phyloP scores from a whole-genome alignment of 1,140 invertebrate genomes.

The Ruditapes philippinarum region DNA sequence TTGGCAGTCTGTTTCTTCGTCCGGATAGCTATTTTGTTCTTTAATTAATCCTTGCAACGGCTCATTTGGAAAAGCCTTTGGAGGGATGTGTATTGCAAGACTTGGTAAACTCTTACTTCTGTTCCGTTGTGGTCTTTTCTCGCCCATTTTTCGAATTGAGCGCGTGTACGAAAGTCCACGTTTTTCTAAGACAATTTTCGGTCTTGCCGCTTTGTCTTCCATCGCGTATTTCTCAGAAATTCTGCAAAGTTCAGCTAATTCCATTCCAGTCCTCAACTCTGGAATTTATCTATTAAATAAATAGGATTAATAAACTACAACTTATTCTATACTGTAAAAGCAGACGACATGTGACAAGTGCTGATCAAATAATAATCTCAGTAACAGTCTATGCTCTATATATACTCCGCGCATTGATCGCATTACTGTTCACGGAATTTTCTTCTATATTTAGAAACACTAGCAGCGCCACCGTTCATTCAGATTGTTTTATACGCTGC shows the following conservation, averaged over 20 bases:
- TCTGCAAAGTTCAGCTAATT: conserved; percentile 55
- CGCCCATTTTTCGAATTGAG: conserved; percentile 54
- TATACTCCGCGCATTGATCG: conserved; percentile 7
- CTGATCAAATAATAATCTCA: conserved; percentile 22
- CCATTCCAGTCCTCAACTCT: conserved; percentile 40
- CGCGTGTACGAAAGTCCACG: conserved; percentile 51
- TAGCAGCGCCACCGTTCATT: neutral
- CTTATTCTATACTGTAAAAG: neutral
- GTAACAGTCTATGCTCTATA: neutral
- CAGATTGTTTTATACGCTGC: neutral
- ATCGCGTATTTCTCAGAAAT: conserved; percentile 66
- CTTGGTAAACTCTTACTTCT: conserved; percentile 62
- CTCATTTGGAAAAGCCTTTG: neutral
- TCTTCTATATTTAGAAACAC: neutral
- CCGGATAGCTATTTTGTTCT: conserved; percentile 4
- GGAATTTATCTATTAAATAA: neutral
- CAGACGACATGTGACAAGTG: neutral
- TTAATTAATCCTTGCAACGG: neutral
- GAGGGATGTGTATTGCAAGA: conserved; percentile 32
- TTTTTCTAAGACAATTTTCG: conserved; percentile 59
- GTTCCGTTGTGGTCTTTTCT: conserved; percentile 55
- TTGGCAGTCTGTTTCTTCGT: conserved; percentile 12
- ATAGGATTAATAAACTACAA: neutral
- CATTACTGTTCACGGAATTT: neutral
- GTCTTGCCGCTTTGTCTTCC: conserved; percentile 37